Evolutionary conservation across 1,140 invertebrate genomes (phyloP), one percentile per base, ranked within the genome.

Genomic region (Penaeus indicus): DNA sequence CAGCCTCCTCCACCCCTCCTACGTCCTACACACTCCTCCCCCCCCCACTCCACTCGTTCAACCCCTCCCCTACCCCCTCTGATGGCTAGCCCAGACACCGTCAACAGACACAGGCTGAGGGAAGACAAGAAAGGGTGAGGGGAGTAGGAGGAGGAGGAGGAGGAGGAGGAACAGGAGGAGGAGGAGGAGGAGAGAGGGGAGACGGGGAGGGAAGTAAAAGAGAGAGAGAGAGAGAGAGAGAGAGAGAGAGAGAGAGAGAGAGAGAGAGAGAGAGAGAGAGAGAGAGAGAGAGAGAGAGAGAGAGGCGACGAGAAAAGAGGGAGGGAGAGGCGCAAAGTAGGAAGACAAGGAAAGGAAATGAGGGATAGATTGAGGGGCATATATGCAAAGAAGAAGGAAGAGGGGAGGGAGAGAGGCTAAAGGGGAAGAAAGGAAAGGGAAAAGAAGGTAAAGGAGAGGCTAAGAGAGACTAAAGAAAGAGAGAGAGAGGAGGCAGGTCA

Each of bases 71-170:
- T 0, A 0, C 4, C 67, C 22, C 22, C 27, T n/a, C 22, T 32
- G 22, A 25, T n/a, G 3, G 21, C 27, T 78, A 32, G 7, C 21
- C 27, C 16, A 32, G 75, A 32, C n/a, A 42, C n/a, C n/a, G 25
- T 13, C n/a, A 38, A 79, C 25, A 22, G 21, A 79, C n/a, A 38
- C n/a, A 42, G 61, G 79, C 27, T 42, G 60, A 60, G 61, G 79
- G 60, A 60, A 61, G 79, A 81, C 38, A 81, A 60, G 77, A 38
- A 38, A 79, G 38, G 42, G 80, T 27, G 61, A 63, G 80, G 42
- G 13, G 54, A 25, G 54, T 7, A 27, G 38, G n/a, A 60, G 25
- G 25, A 10, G 54, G 78, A n/a, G n/a, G 19, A 25, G 38, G 42
- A 38, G 47, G 13, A 47, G 60, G 25, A n/a, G n/a, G 18, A 38